phyloP scores from a whole-genome alignment of 2,797 vertebrate genomes.

The Nannoperca australis region DNA sequence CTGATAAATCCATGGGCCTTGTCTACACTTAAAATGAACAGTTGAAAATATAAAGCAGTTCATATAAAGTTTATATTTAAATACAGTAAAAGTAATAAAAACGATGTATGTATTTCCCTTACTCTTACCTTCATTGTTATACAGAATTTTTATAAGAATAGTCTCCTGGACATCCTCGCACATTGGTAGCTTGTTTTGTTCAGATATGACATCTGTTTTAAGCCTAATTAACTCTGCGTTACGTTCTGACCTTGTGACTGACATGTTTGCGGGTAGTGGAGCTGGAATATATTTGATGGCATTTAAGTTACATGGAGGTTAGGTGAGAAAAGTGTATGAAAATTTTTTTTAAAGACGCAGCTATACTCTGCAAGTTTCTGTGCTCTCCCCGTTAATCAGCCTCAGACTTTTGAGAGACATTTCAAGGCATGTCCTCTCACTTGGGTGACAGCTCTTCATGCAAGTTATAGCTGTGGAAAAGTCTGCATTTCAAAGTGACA shows the following conservation, averaged over 20 bases:
- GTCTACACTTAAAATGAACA: not conserved
- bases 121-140: not conserved
- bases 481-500: slow-evolving; percentile 39
- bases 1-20: not conserved
- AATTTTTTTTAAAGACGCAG: slow-evolving; percentile 6
- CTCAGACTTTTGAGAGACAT: slow-evolving; percentile 35
- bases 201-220: not conserved
- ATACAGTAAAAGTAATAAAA: not conserved
- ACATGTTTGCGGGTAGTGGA: not conserved
- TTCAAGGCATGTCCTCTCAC: slow-evolving; percentile 29
- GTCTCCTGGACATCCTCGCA: not conserved
- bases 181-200: not conserved
- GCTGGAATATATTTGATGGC: slow-evolving; percentile 9
- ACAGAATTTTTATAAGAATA: not conserved
- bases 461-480: slow-evolving; percentile 22
- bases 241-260: not conserved
- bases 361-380: not conserved
- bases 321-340: slow-evolving; percentile 8
- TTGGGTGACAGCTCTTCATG: slow-evolving; percentile 23
- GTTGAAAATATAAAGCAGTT: not conserved
- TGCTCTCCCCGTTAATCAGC: slow-evolving; percentile 28
- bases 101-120: not conserved
- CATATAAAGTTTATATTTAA: not conserved
- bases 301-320: not conserved
- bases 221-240: slow-evolving; percentile 6